Percentiles rank a stretch among this genome's conserved stretches.
Evolutionary conservation across 2,888 invertebrate species (phyloP).

Genomic region (Coelopa pilipes): DNA sequence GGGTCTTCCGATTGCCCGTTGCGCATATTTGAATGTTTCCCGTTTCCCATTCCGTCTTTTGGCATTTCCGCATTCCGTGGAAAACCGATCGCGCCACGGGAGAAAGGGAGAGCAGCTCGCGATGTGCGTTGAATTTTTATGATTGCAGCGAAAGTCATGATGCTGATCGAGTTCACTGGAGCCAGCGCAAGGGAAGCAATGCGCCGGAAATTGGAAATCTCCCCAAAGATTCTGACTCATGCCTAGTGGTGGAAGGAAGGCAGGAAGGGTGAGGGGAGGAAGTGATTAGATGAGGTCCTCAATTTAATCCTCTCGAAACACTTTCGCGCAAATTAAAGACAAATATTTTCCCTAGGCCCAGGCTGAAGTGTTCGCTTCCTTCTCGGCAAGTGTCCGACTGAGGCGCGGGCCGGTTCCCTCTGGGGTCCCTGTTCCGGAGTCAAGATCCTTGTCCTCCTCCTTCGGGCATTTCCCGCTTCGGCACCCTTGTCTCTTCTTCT

Average conservation of each 20-base stretch:
- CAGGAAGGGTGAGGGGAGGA: no score
- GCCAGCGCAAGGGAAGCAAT: background rate
- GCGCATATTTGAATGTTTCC: slow-evolving; percentile 19
- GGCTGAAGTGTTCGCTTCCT: background rate
- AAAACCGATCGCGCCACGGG: background rate
- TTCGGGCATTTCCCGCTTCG: background rate
- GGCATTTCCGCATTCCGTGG: slow-evolving; percentile 52
- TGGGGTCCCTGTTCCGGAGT: no score
- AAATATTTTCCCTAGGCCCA: background rate
- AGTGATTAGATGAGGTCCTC: no score
- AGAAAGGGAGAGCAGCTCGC: background rate
- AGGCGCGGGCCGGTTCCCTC: no score
- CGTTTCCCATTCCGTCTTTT: slow-evolving; percentile 42
- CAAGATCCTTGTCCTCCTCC: background rate
- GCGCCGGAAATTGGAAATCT: background rate
- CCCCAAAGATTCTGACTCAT: background rate
- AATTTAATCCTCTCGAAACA: background rate
- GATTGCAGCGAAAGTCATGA: background rate
- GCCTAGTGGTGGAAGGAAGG: background rate
- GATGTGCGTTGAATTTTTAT: slow-evolving; percentile 22
- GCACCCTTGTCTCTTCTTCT: background rate
- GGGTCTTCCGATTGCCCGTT: background rate
- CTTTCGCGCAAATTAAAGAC: slow-evolving; percentile 3
- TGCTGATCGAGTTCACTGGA: slow-evolving; percentile 3
- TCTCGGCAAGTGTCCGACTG: no score